Base-by-base conservation (phyloP, 2,113 vertebrate species). In the Cacatua alba region DNA sequence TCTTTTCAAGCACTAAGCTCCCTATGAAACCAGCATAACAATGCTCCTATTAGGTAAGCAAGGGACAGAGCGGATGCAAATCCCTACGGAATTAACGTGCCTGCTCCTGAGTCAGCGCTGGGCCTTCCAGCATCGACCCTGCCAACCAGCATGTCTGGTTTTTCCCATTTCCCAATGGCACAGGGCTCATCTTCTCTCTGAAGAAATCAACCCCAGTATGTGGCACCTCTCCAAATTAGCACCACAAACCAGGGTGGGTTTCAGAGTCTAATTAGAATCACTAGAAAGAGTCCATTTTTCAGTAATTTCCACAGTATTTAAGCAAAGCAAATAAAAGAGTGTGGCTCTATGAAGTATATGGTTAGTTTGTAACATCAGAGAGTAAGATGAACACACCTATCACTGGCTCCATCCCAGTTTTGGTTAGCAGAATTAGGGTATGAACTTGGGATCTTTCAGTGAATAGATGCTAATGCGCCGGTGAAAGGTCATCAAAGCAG, bases 21-120 rank as follows among this genome's bases (percentile, higher is more conserved):
- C 87, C 88, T 17, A 46, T 95, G 92, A 97, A 97, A 67, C 88
- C 86, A 88, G 84, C 41, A 2, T 43, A 95, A 97, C 95, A 95
- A 95, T 93, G 94, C 79, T 82, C 39, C 92, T 93, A 95, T 97
- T 96, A 96, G 96, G 92, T 82, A 96, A 97, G 94, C 96, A 92
- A 90, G 91, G 95, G 96, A 94, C 74, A 86, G 92, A 75, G 86
- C 52, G 75, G 95, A 96, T 81, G 91, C n/a, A 95, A 97, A 97
- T 95, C 80, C 92, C 93, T 60, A 2, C 53, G 12, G 94, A 96
- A 96, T 96, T 83, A 93, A 55, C 20, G 51, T 67, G 67, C 86
- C 76, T 89, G 87, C 57, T 86, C 91, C 95, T 92, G 88, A 91
- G 83, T 96, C 78, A 97, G 95, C 86, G 7, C 8, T 41, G 75